Base-by-base conservation (phyloP, 2,797 vertebrate species). In the Clarias pachynema region DNA sequence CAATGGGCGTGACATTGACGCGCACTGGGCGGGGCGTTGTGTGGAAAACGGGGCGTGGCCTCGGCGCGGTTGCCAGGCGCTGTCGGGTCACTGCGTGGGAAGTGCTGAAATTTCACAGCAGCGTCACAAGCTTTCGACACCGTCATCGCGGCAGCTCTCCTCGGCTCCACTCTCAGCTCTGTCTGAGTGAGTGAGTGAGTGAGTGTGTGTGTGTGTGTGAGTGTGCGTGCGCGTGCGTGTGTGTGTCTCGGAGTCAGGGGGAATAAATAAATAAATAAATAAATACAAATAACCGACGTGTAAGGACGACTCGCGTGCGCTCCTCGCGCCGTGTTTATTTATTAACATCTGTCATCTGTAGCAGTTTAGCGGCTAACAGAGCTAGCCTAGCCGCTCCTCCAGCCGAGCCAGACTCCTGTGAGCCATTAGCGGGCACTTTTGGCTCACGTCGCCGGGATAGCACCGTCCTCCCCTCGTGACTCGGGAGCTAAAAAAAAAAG, bases 41-140 rank as follows among this genome's bases (percentile, higher is more conserved):
- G 80, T 73, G 16, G 29, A 26, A 40, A 62, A 62, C 57, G 22
- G 85, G 88, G 88, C 86, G 84, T 56, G 63, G 80, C 44, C 60
- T 78, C 3, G 83, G 86, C 78, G 82, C 40, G 82, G 92, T 91
- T 91, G 90, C 92, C 91, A 89, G 83, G 91, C 90, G 88, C 91
- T 89, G 79, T 6, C 24, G 81, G 66, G 81, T 82, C 70, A 81
- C 79, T 81, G 79, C 79, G 79, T 81, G 88, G 88, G 89, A 91
- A 89, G 90, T 88, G 88, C 87, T 89, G 90, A 87, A 86, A 90
- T 89, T 89, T 90, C 81, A 88, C 22, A 81, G 88, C 22, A 81
- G 88, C 91, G 91, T 92, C 91, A 92, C 89, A 86, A 53, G 87
- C 60, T 83, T 80, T 80, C 79, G 79, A 66, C 79, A 80, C 79